A percentile compares a stretch with the other conserved stretches of the same genome.
Conservation (phyloP, 53 echinoderm and acorn worm genomes). For the Paracentrotus lividus region DNA sequence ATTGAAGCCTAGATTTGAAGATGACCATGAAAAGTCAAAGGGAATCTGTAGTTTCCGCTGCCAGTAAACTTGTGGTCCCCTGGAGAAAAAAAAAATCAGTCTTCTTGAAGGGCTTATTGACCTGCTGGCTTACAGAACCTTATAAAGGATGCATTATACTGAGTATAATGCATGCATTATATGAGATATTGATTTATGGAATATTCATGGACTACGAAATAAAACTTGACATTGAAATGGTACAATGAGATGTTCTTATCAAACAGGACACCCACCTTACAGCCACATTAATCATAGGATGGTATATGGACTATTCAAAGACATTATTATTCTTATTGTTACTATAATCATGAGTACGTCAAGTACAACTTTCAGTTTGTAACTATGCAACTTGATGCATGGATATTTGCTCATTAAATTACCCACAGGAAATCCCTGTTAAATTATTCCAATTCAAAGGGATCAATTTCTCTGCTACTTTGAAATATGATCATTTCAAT, state of each 20-base stretch:
- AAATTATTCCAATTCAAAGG: neutral
- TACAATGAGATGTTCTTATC: neutral
- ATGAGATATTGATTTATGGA: neutral
- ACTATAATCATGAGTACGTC: too few relatives aligned
- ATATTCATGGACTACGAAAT: neutral
- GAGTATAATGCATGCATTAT: neutral
- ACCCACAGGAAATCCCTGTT: neutral
- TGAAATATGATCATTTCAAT: neutral
- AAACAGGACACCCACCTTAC: neutral
- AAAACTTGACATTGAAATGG: neutral
- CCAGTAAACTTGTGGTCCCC: slow-evolving; percentile 46
- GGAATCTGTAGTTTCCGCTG: slow-evolving; percentile 38
- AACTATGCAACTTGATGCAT: neutral
- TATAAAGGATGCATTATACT: neutral
- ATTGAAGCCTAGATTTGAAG: slow-evolving; percentile 21
- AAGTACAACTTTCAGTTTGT: too few relatives aligned
- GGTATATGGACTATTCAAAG: too few relatives aligned
- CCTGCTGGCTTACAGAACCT: slow-evolving; percentile 1
- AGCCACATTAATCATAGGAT: too few relatives aligned
- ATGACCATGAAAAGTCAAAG: slow-evolving; percentile 46
- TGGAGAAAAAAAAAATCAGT: slow-evolving; percentile 25
- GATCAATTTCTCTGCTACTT: neutral
- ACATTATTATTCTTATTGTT: too few relatives aligned
- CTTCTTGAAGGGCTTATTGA: neutral
- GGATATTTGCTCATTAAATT: neutral